Evolutionary conservation across 1,140 invertebrate species (phyloP).

Genomic region (Philaenus spumarius): DNA sequence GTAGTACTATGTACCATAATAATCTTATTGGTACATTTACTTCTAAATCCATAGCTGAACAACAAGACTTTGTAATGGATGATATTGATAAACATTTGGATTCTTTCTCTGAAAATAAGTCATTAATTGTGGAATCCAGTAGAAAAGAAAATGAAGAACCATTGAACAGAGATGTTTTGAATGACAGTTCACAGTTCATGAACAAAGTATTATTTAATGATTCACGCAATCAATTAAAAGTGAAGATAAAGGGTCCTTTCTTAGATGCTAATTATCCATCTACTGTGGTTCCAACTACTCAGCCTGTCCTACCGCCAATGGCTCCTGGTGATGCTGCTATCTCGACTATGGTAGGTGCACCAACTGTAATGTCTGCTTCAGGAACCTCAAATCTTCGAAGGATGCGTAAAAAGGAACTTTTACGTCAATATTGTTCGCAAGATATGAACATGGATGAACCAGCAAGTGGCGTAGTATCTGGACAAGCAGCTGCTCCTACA

Average conservation of each 20-base stretch:
- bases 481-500: constrained; percentile 36
- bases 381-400: constrained; percentile 67
- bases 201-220: constrained; percentile 54
- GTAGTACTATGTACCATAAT: constrained; percentile 48
- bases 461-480: constrained; percentile 35
- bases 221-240: constrained; percentile 75
- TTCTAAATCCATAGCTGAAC: constrained; percentile 50
- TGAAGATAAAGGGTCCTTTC: constrained; percentile 87
- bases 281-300: constrained; percentile 44
- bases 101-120: constrained; percentile 41
- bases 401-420: constrained; percentile 83
- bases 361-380: constrained; percentile 33
- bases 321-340: constrained; percentile 35
- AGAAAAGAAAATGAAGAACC: constrained; percentile 26
- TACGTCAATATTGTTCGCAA: constrained; percentile 78
- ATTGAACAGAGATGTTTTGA: constrained; percentile 36
- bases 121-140: not conserved
- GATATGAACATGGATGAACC: constrained; percentile 78
- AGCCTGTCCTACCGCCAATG: constrained; percentile 42
- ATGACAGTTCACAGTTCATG: not conserved
- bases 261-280: constrained; percentile 63
- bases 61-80: constrained; percentile 60
- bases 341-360: constrained; percentile 35
- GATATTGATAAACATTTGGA: constrained; percentile 72
- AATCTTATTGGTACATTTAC: constrained; percentile 58